A percentile compares a stretch with the other conserved stretches of the same genome.
phyloP scores from a whole-genome alignment of 2,797 vertebrate genomes.

The Bryconaethiops microstoma region DNA sequence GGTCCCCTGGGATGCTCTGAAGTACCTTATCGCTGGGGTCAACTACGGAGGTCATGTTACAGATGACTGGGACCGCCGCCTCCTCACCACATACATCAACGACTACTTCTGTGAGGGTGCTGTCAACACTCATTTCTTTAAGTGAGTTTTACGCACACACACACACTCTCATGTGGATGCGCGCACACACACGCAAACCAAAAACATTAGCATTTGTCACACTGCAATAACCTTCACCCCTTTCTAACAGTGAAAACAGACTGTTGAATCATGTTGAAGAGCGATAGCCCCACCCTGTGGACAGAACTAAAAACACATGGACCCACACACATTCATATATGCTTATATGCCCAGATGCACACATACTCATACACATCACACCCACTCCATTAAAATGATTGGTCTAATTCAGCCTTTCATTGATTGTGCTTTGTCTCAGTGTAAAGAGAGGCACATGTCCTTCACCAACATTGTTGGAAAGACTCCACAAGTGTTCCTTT shows the following conservation, averaged over 20 bases:
- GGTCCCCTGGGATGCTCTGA: slow-evolving; percentile 88
- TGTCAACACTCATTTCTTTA: slow-evolving; percentile 74
- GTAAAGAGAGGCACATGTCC: not conserved
- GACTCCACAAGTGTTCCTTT: not conserved
- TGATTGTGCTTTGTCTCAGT: not conserved
- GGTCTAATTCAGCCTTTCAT: not conserved
- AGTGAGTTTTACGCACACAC: slow-evolving; percentile 66
- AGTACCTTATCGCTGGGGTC: slow-evolving; percentile 85
- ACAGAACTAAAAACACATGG: not conserved
- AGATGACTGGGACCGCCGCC: slow-evolving; percentile 87
- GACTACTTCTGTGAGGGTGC: slow-evolving; percentile 85
- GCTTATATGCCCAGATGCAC: slow-evolving; percentile 18
- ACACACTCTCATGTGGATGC: slow-evolving; percentile 12
- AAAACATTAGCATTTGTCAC: slow-evolving; percentile 33
- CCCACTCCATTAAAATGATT: not conserved
- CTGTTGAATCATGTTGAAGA: slow-evolving; percentile 20
- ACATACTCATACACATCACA: slow-evolving; percentile 32
- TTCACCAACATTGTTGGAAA: not conserved
- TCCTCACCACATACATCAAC: slow-evolving; percentile 87
- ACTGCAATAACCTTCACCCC: slow-evolving; percentile 35
- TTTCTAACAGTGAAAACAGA: slow-evolving; percentile 2
- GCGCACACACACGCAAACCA: slow-evolving; percentile 31
- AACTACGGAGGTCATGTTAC: slow-evolving; percentile 91
- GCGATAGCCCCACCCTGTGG: slow-evolving; percentile 40
- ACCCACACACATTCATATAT: slow-evolving; percentile 21